Percentiles rank a stretch among this genome's conserved stretches.
phyloP scores from a whole-genome alignment of 2,113 vertebrate genomes.

The Carettochelys insculpta region DNA sequence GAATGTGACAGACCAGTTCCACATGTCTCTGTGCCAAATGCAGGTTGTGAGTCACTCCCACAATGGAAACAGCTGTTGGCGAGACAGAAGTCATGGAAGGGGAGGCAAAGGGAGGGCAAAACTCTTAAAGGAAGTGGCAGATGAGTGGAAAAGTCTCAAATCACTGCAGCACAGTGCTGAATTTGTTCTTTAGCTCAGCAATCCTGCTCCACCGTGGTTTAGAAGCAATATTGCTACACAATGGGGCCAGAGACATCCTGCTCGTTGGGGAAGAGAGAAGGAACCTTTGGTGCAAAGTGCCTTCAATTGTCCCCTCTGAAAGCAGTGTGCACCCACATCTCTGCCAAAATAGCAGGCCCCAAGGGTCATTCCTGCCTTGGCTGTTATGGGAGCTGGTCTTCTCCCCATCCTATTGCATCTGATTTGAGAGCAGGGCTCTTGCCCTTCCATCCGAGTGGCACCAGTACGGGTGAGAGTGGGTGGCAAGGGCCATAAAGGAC shows the following conservation, averaged over 20 bases:
- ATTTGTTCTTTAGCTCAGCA: not conserved
- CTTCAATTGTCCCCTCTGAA: not conserved
- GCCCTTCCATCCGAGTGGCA: too few species aligned
- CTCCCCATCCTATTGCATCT: not conserved
- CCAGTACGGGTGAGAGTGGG: too few species aligned
- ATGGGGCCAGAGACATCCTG: not conserved
- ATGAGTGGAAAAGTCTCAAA: not conserved
- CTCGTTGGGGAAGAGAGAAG: too few species aligned
- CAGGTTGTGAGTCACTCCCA: not conserved
- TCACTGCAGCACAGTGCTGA: not conserved
- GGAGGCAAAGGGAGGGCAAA: not conserved
- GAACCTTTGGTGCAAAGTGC: not conserved
- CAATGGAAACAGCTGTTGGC: not conserved
- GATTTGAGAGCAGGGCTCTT: not conserved
- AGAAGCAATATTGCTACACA: not conserved
- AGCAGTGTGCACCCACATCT: not conserved
- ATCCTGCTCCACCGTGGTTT: not conserved
- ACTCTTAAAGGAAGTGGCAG: not conserved
- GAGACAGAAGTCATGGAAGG: not conserved
- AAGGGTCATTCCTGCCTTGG: not conserved
- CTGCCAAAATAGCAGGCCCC: too few species aligned
- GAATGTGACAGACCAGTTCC: not conserved
- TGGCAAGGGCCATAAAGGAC: not conserved
- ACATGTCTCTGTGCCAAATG: not conserved
- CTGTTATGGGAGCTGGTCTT: not conserved